Evolutionary conservation across 2,888 invertebrate species (phyloP).

Genomic region (Phymatocera aterrima): DNA sequence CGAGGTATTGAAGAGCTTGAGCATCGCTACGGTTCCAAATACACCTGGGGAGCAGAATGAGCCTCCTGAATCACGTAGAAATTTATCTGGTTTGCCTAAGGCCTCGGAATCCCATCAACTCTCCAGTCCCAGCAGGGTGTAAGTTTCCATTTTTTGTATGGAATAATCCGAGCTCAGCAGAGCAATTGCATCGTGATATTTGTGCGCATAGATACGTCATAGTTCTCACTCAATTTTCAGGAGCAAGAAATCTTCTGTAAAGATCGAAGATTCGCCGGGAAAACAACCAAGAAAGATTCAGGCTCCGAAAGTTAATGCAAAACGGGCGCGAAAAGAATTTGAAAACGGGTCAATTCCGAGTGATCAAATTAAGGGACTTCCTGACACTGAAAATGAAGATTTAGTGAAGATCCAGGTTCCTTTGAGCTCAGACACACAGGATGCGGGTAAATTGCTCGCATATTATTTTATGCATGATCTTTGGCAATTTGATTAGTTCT

Average conservation of each 20-base stretch:
- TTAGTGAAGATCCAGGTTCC: background rate
- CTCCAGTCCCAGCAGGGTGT: constrained; percentile 4
- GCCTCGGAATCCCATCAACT: background rate
- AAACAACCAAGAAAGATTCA: constrained; percentile 29
- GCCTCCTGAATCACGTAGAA: constrained; percentile 47
- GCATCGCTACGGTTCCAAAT: constrained; percentile 64
- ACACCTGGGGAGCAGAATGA: constrained; percentile 52
- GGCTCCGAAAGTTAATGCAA: constrained; percentile 37
- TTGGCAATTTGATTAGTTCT: background rate
- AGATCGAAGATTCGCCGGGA: constrained; percentile 14
- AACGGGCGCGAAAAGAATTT: constrained; percentile 27
- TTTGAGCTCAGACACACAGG: background rate
- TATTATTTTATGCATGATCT: background rate
- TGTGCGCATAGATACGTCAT: background rate
- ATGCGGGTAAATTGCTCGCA: constrained; percentile 7
- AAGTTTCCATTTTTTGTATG: constrained; percentile 27
- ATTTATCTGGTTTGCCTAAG: constrained; percentile 9
- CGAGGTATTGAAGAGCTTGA: constrained; percentile 92
- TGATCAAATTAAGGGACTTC: background rate
- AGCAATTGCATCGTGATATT: too few species aligned
- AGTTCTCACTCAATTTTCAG: background rate
- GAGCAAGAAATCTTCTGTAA: background rate
- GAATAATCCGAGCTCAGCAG: too few species aligned
- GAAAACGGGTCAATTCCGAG: constrained; percentile 17
- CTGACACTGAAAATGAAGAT: background rate